These are phyloP conservation scores for Psittacula cyanocephala DNA, from an alignment of 2,113 vertebrate genomes.

Conservation along the genomic window DNA sequence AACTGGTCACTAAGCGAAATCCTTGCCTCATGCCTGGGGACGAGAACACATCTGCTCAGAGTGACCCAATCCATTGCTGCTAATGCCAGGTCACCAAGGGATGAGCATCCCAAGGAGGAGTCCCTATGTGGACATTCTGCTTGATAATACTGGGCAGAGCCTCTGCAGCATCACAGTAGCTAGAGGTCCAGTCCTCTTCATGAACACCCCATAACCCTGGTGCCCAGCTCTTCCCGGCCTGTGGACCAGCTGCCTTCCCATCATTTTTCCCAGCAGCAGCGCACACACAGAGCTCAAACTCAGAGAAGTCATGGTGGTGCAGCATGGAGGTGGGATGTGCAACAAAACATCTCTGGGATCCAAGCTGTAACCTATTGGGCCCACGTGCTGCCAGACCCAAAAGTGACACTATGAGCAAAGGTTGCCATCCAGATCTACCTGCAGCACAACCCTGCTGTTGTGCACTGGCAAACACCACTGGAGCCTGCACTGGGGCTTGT, in stretches of 20 bases:
- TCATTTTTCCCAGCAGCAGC: neutral
- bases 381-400: neutral
- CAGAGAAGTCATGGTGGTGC: neutral
- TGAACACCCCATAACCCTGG: fast-evolving
- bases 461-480: neutral
- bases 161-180: neutral
- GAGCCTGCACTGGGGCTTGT: neutral
- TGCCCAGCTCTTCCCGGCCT: neutral
- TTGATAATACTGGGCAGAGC: neutral
- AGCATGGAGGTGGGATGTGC: neutral
- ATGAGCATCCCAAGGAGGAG: fast-evolving
- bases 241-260: fast-evolving
- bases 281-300: neutral
- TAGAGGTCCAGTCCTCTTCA: fast-evolving
- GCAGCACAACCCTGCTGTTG: fast-evolving
- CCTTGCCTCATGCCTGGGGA: neutral
- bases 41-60: neutral
- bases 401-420: neutral
- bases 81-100: neutral
- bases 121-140: fast-evolving
- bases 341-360: neutral
- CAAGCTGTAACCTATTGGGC: neutral
- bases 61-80: neutral
- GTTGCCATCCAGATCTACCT: fast-evolving
- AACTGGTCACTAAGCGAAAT: neutral